Evolutionary conservation across 2,797 vertebrate genomes (phyloP), one percentile per base, ranked within the genome.

Genomic region (Ctenochaetus hawaiiensis): DNA sequence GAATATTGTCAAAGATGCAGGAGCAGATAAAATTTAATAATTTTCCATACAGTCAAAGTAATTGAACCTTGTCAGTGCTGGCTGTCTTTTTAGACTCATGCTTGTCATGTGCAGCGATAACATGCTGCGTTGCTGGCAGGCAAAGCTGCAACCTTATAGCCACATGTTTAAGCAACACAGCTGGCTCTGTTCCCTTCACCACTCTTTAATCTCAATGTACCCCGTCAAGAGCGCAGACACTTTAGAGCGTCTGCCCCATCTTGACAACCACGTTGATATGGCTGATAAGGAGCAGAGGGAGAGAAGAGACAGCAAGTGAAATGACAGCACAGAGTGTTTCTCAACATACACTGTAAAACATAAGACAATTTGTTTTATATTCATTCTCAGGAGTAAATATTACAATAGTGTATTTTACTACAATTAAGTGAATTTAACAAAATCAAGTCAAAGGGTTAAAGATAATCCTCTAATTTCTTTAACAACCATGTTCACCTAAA

Each of bases 131-230:
- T 51, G 87, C 87, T 92, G 81, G 77, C 81, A 84, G 89, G 84
- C 86, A 80, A 84, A 84, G 77, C 57, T 61, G 71, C 61, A 7
- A 72, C 80, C 75, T 49, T 69, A 71, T 74, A 77, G 78, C 78
- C 86, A 63, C 91, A 83, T 87, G 91, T 93, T 91, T 79, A 76
- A 89, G 86, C 84, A 91, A 75, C 72, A 83, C 86, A 84, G 87
- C 83, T 86, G 80, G 82, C 85, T 82, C 60, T 63, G 34, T 79
- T 84, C 77, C 77, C 68, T 59, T 67, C 67, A 49, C 43, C 67
- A 78, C 76, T 58, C 70, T 87, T 76, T 78, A 86, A 86, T 84
- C 84, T 88, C 75, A 43, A 76, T 54, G 4, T 79, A 70, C 81
- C 80, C 85, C 80, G 77, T 43, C 70, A 84, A 82, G 81, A 92